A percentile compares a stretch with the other conserved stretches of the same genome.
These are phyloP conservation scores for Ichneumoninae sp. DNA, from an alignment of 2,888 invertebrate genomes.

Conservation along the genomic window DNA sequence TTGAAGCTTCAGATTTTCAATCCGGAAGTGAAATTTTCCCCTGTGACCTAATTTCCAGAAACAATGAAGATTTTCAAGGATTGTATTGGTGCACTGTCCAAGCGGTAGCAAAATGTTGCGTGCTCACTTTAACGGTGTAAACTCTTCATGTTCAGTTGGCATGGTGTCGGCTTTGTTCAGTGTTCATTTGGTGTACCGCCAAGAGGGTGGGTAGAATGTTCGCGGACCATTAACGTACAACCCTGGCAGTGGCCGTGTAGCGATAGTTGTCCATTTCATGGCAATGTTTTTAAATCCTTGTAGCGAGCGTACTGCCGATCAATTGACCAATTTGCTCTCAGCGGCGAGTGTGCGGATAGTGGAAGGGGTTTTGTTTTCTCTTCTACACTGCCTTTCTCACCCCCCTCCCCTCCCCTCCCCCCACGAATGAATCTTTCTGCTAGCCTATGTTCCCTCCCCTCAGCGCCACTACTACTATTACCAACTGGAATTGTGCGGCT, in stretches of 20 bases:
- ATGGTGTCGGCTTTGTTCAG: not conserved
- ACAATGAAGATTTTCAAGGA: not conserved
- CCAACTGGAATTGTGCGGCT: slow-evolving; percentile 34
- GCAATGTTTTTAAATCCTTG: slow-evolving; percentile 34
- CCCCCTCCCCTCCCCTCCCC: not conserved
- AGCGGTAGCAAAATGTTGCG: not conserved
- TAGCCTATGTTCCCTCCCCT: slow-evolving; percentile 3
- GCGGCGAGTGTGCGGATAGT: not conserved
- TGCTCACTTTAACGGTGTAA: not conserved
- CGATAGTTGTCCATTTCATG: slow-evolving; percentile 10
- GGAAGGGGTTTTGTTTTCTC: slow-evolving; percentile 35
- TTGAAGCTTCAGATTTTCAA: no score
- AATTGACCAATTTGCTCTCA: slow-evolving; percentile 51
- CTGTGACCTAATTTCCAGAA: not conserved
- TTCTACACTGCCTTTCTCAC: slow-evolving; percentile 15
- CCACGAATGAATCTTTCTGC: not conserved
- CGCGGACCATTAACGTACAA: slow-evolving; percentile 3
- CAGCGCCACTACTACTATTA: not conserved
- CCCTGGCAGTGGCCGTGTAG: slow-evolving; percentile 7
- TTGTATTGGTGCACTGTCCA: no score
- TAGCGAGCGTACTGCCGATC: slow-evolving; percentile 29
- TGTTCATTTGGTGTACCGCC: not conserved
- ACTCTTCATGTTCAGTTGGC: not conserved
- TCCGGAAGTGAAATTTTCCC: not conserved
- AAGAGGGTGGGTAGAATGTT: not conserved